Evolutionary conservation across 2,797 vertebrate genomes (phyloP).

Genomic region (Pseudochromis fuscus): DNA sequence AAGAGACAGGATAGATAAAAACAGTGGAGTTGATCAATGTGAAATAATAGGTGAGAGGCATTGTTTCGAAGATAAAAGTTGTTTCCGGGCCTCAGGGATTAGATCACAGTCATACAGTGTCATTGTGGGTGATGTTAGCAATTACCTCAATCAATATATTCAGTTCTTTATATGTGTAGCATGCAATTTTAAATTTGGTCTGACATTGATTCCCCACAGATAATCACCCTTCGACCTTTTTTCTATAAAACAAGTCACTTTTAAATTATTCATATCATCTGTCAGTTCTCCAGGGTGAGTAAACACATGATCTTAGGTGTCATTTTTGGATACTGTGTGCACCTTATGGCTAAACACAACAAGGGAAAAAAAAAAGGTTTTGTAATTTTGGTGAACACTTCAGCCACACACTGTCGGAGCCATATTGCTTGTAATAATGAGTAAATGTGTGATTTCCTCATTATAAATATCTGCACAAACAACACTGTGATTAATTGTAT

Average conservation of each 20-base stretch:
- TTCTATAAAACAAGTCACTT: not conserved
- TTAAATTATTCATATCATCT: not conserved
- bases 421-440: not conserved
- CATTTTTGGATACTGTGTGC: not conserved
- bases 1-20: conserved; percentile 30
- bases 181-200: conserved; percentile 1
- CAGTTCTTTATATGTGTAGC: not conserved
- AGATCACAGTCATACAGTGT: conserved; percentile 9
- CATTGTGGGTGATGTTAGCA: conserved; percentile 11
- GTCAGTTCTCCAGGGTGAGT: not conserved
- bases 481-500: not conserved
- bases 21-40: conserved; percentile 39
- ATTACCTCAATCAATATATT: conserved; percentile 24
- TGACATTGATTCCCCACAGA: not conserved
- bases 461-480: not conserved
- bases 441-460: not conserved
- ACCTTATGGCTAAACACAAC: not conserved
- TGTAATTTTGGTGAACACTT: not conserved
- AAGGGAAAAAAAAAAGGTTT: not conserved
- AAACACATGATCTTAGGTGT: not conserved
- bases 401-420: not conserved
- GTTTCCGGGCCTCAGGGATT: not conserved
- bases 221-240: not conserved
- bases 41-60: conserved; percentile 25
- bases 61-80: conserved; percentile 34